Conservation (phyloP, 2,113 vertebrate species). For the Epinephelus moara region DNA sequence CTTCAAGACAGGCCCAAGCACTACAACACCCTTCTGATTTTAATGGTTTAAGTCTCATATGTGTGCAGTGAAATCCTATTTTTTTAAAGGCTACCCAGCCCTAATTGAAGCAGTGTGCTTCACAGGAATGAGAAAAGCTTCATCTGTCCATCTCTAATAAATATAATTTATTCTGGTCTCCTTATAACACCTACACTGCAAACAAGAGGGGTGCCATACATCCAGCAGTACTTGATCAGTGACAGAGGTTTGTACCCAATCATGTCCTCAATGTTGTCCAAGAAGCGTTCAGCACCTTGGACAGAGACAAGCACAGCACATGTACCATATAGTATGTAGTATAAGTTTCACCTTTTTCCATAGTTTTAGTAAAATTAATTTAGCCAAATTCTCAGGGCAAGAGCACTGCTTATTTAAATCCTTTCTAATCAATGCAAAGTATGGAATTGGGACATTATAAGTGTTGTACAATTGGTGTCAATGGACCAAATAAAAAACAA, state of each 20-base stretch:
- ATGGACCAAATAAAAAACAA: background rate
- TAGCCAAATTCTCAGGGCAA: background rate
- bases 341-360: background rate
- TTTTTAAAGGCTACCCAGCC: too few relatives aligned
- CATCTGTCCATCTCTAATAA: too few relatives aligned
- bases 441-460: background rate
- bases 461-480: background rate
- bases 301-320: constrained; percentile 5
- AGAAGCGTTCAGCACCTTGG: constrained; percentile 79
- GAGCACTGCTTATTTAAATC: background rate
- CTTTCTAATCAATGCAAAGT: background rate
- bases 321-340: background rate
- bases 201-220: constrained; percentile 71
- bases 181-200: constrained; percentile 74
- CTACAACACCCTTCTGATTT: too few relatives aligned
- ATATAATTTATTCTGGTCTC: background rate
- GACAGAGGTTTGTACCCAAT: constrained; percentile 78
- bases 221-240: constrained; percentile 82
- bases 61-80: too few relatives aligned
- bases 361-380: background rate
- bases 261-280: constrained; percentile 82
- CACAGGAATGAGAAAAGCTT: too few relatives aligned
- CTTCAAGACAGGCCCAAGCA: too few relatives aligned
- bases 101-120: too few relatives aligned
- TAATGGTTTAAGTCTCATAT: too few relatives aligned